phyloP scores from a whole-genome alignment of 1,140 invertebrate genomes.

The Ceratosolen fusciceps region DNA sequence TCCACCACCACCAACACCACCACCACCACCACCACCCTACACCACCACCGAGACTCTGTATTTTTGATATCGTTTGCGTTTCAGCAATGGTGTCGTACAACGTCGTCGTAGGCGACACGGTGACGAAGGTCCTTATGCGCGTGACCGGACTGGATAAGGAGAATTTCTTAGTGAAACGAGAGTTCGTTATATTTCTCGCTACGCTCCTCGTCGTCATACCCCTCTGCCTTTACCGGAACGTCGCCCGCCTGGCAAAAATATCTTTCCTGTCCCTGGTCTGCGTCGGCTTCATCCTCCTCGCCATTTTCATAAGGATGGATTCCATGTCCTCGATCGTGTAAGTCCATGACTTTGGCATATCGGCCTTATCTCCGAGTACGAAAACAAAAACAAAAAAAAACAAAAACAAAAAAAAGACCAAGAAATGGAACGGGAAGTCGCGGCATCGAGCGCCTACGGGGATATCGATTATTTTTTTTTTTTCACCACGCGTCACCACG shows the following conservation, averaged over 20 bases:
- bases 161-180: slow-evolving; percentile 76
- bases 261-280: slow-evolving; percentile 85
- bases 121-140: slow-evolving; percentile 86
- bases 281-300: slow-evolving; percentile 81
- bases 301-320: slow-evolving; percentile 78
- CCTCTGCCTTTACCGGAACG: slow-evolving; percentile 86
- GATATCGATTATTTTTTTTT: too few relatives aligned
- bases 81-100: slow-evolving; percentile 93
- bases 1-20: too few relatives aligned
- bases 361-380: too few relatives aligned
- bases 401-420: too few relatives aligned
- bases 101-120: slow-evolving; percentile 90
- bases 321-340: slow-evolving; percentile 75
- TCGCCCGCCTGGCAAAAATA: slow-evolving; percentile 84
- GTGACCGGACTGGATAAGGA: slow-evolving; percentile 73
- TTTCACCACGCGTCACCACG: too few relatives aligned
- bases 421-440: too few relatives aligned
- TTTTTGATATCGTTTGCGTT: too few relatives aligned
- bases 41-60: too few relatives aligned
- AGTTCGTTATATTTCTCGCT: slow-evolving; percentile 84
- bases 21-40: too few relatives aligned
- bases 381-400: too few relatives aligned
- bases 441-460: too few relatives aligned
- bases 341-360: slow-evolving; percentile 68
- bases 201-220: slow-evolving; percentile 86